Evolutionary conservation across 2,113 vertebrate species (phyloP), one percentile per base, ranked within the genome.

Genomic region (Salvelinus sp.): DNA sequence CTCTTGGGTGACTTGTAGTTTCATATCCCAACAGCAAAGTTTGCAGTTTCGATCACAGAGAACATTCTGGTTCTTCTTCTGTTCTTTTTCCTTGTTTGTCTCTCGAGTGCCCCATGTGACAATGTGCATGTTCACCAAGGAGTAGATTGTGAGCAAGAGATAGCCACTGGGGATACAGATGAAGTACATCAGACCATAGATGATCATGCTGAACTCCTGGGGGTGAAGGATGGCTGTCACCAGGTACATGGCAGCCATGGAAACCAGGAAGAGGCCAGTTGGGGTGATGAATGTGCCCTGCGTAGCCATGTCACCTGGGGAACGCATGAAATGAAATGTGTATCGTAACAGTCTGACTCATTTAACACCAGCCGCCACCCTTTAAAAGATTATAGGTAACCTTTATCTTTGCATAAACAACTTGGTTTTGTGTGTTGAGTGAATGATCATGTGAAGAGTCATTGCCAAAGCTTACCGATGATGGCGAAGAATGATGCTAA

Each of bases 61-160:
- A 27, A 91, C 0, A 18, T 86, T 91, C 0, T 83, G 75, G 1
- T 69, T 67, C 77, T 91, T 93, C 74, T 86, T 89, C 4, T 76
- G 23, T 80, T 74, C 20, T 76, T 70, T 73, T 68, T 77, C 88
- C 75, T 91, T 90, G 81, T 69, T 92, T 38, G 92, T 79, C 82
- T 95, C 94, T 18, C 94, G 90, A 33, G 94, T 95, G 50, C 94
- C 94, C 94, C 94, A 95, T n/a, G 94, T 88, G 44, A 95, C 93
- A 47, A 76, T 83, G 85, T 95, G 70, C 94, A 95, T 94, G 90
- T 95, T 95, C 74, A 95, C 93, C 76, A 95, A 82, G 1, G 93
- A 93, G 84, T 95, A 95, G 83, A 94, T 95, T 76, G 92, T 92
- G 28, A 95, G 85, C 1, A 95, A 88, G 60, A 95, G 93, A 81